These are phyloP conservation scores for Pholis gunnellus DNA, from an alignment of 2,113 vertebrate species.

Conservation along the genomic window DNA sequence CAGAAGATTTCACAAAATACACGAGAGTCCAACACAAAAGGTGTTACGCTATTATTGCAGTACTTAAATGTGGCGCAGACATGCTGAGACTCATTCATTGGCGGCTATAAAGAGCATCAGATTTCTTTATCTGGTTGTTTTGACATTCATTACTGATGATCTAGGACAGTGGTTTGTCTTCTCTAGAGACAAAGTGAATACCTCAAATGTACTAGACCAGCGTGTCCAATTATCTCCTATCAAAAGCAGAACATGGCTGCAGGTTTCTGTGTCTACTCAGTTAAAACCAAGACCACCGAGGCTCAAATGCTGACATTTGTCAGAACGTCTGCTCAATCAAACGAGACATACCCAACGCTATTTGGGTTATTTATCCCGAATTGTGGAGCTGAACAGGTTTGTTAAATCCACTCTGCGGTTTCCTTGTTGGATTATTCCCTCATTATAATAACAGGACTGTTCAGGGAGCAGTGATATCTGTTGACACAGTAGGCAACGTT, in stretches of 20 bases:
- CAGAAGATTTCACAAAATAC: not conserved
- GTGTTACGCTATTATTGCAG: not conserved
- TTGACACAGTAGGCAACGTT: not conserved
- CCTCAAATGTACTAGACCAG: not conserved
- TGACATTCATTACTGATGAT: not conserved
- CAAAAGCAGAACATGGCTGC: not conserved
- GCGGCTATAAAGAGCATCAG: not conserved
- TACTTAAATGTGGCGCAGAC: not conserved
- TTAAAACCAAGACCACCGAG: not conserved
- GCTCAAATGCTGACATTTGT: slow-evolving; percentile 3
- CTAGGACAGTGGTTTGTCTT: not conserved
- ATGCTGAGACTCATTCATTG: not conserved
- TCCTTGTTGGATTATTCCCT: not conserved
- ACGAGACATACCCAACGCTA: not conserved
- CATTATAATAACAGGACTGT: not conserved
- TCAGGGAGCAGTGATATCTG: not conserved
- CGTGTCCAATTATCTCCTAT: slow-evolving; percentile 21
- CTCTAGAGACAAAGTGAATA: slow-evolving; percentile 11
- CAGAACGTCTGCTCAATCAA: not conserved
- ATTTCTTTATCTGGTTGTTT: not conserved
- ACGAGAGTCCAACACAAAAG: not conserved
- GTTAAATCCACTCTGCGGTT: not conserved
- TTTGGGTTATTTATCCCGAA: not conserved
- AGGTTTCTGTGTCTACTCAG: slow-evolving; percentile 6
- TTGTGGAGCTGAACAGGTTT: not conserved